Base-by-base conservation (phyloP, 35 echinoderm and acorn worm genomes). In the Amphiura filiformis region DNA sequence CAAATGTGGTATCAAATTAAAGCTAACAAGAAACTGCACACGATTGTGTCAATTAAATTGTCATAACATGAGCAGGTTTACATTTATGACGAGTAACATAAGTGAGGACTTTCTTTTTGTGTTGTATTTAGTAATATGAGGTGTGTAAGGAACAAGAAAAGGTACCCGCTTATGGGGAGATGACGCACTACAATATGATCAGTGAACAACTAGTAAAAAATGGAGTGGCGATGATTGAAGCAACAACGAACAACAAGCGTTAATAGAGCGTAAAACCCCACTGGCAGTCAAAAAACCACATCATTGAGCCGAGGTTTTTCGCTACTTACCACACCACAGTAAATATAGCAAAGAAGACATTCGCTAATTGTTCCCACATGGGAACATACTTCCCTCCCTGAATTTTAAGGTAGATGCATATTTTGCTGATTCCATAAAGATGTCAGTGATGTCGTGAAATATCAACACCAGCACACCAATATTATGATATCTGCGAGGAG, bases 401-500 rank as follows among this genome's bases (percentile, higher is more conserved):
- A 30, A 90, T 86, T 77, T 94, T 98, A 11, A 88, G 77, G 90
- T 98, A 98, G 39, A 94, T 86, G 23, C 84, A 88, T 37, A 88
- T 82, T 98, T 98, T 0, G 96, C 90, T 57, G 92, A 94, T 76
- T 98, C 96, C 40, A 98, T 86, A 87, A 87, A 98, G 75, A 98
- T 94, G 75, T 98, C 96, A 76, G 88, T 94, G 80, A 92, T 91
- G 75, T 98, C 96, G 78, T 98, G 96, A 76, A 77, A 98, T 35
- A 98, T 87, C 13, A 98, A 76, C 32, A 98, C 96, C 86, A 98
- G 76, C 31, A 91, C 47, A 39, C 96, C 96, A 3, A 90, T 87
- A 36, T 77, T 86, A 39, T 94, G 93, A 78, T 94, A 98, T 81
- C 96, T 98, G 78, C 79, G 49, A 39, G 18, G 49, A 41, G 78